Evolutionary conservation across 1,140 invertebrate genomes (phyloP), one percentile per base, ranked within the genome.

Genomic region (Dufourea novaeangliae): DNA sequence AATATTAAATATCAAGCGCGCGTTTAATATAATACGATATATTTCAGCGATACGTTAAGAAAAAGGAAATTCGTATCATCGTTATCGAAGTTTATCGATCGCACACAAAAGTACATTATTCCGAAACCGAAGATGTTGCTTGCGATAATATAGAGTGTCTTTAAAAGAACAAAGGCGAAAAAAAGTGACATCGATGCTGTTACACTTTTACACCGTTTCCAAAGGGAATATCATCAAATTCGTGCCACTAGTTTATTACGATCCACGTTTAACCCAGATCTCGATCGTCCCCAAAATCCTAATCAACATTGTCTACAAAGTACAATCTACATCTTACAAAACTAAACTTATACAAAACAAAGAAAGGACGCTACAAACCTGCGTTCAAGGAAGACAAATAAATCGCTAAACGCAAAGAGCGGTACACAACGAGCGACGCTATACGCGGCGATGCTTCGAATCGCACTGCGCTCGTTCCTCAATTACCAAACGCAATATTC

Each of bases 401-500:
- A 50, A 50, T 14, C 11, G 25, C 14, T 27, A 34, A 41, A 10
- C 10, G 34, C 37, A 12, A 41, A 20, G 39, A 3, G 10, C 1
- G 20, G 1, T 27, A 44, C 1, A 14, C 6, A 12, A 20, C 25
- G 17, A 34, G 10, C 12, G 12, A 0, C 7, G 5, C 73, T 56
- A n/a, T 37, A 22, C 39, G 39, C 6, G 44, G 25, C 63, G 50
- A 41, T 54, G 66, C 39, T 62, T 78, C 27, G 20, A 72, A 39
- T 39, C 61, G 34, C 22, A 82, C 80, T 82, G 37, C 50, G 52
- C 12, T 41, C 59, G 44, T 77, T 82, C 56, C 73, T 56, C 14
- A 69, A 56, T 78, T 63, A 64, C 41, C 29, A 73, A n/a, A 73
- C 27, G 37, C 27, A 46, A 83, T 77, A 74, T 67, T 70, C 72